Evolutionary conservation across 1,140 invertebrate species (phyloP).

Genomic region (Eurosta solidaginis): DNA sequence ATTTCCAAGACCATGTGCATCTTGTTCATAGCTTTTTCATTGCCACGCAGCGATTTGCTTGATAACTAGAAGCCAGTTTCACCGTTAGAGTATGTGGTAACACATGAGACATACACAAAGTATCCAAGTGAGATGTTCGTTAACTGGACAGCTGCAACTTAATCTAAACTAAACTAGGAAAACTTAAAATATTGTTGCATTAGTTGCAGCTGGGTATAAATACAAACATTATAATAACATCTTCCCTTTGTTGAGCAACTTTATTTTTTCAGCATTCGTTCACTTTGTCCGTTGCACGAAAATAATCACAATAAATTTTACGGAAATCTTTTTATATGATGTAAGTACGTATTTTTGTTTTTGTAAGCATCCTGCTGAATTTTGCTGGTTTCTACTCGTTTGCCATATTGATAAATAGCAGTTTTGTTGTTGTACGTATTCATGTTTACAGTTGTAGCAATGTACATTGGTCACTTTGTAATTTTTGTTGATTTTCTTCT

Average conservation of each 20-base stretch:
- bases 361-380: background rate
- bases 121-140: too few species aligned
- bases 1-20: too few species aligned
- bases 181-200: too few species aligned
- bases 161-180: too few species aligned
- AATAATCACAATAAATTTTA: conserved; percentile 23
- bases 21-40: too few species aligned
- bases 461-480: too few species aligned
- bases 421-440: background rate
- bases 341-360: background rate
- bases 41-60: too few species aligned
- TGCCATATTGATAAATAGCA: conserved; percentile 1
- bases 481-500: background rate
- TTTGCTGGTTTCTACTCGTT: background rate
- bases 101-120: too few species aligned
- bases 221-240: background rate
- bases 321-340: conserved; percentile 16
- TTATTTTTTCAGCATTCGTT: background rate
- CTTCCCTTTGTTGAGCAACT: background rate
- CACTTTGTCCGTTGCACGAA: background rate
- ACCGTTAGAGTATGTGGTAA: too few species aligned
- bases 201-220: too few species aligned
- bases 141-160: too few species aligned
- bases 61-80: too few species aligned
- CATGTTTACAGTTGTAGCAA: background rate